A percentile compares a stretch with the other conserved stretches of the same genome.
Conservation (phyloP, 2,113 vertebrate genomes). For the Planiliza haematocheilus region DNA sequence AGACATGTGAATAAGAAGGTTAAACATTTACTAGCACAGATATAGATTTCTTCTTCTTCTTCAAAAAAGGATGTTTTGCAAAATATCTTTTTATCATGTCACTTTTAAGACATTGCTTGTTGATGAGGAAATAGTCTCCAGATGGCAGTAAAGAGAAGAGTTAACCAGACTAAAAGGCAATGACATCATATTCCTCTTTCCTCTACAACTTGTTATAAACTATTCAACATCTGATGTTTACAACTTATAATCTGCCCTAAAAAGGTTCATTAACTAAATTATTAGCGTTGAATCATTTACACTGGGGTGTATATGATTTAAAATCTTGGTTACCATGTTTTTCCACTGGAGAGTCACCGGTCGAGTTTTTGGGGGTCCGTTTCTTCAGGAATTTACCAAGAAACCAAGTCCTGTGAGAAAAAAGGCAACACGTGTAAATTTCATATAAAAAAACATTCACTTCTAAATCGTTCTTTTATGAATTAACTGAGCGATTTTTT, state of each 20-base stretch:
- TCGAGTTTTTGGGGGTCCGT: constrained; percentile 42
- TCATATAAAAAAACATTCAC: constrained; percentile 5
- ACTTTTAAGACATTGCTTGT: too few species aligned
- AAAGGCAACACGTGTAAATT: constrained; percentile 16
- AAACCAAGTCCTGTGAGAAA: constrained; percentile 70
- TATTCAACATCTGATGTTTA: neutral
- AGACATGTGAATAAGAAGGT: neutral
- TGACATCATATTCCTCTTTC: neutral
- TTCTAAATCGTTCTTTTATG: neutral
- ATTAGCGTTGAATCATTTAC: neutral
- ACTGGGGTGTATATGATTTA: neutral
- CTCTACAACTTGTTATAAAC: neutral
- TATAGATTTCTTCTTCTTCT: too few species aligned
- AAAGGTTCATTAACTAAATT: too few species aligned
- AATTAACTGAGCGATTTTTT: neutral
- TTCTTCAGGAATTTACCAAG: constrained; percentile 74
- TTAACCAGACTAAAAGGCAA: neutral
- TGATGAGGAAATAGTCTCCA: constrained; percentile 26
- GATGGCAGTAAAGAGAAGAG: constrained; percentile 34
- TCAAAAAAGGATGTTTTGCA: too few species aligned
- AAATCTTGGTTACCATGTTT: constrained; percentile 56
- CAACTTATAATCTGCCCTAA: too few species aligned
- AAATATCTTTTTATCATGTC: too few species aligned
- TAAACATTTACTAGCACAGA: too few species aligned
- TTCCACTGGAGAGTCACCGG: constrained; percentile 34